A percentile compares a stretch with the other conserved stretches of the same genome.
Evolutionary conservation across 2,888 invertebrate genomes (phyloP).

Genomic region (Cerastis rubricosa): DNA sequence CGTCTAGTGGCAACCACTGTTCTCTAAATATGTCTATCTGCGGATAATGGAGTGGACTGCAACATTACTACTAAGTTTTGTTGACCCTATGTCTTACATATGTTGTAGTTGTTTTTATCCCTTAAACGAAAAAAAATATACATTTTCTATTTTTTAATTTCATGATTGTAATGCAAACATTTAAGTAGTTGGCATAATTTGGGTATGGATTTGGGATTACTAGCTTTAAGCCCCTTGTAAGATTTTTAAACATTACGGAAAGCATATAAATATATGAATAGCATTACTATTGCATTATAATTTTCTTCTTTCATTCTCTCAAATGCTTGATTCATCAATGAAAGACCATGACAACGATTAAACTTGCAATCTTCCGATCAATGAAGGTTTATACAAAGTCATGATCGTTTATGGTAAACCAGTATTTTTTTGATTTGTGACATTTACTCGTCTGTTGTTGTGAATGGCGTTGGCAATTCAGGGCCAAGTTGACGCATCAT

Average conservation of each 20-base stretch:
- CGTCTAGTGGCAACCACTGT: no score
- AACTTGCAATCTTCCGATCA: background rate
- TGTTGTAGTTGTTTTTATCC: no score
- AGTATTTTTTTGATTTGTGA: slow-evolving; percentile 3
- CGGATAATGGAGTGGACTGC: no score
- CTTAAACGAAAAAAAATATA: no score
- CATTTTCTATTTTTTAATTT: no score
- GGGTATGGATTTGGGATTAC: background rate
- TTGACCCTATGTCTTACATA: no score
- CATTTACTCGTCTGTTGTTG: slow-evolving; percentile 2
- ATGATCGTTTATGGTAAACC: background rate
- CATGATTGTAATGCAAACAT: background rate
- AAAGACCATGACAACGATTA: background rate
- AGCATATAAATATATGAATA: background rate
- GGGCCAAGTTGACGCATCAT: slow-evolving; percentile 13
- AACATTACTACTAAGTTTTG: no score
- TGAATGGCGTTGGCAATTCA: slow-evolving; percentile 26
- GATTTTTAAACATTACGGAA: background rate
- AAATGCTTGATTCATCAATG: background rate
- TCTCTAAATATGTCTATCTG: no score
- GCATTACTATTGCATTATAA: background rate
- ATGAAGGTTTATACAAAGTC: background rate
- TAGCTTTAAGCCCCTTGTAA: background rate
- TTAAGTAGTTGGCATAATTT: background rate
- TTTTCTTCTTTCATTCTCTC: background rate